Percentiles rank a stretch among this genome's conserved stretches.
Evolutionary conservation across 2,888 invertebrate species (phyloP).

Genomic region (Ophion ellenae): DNA sequence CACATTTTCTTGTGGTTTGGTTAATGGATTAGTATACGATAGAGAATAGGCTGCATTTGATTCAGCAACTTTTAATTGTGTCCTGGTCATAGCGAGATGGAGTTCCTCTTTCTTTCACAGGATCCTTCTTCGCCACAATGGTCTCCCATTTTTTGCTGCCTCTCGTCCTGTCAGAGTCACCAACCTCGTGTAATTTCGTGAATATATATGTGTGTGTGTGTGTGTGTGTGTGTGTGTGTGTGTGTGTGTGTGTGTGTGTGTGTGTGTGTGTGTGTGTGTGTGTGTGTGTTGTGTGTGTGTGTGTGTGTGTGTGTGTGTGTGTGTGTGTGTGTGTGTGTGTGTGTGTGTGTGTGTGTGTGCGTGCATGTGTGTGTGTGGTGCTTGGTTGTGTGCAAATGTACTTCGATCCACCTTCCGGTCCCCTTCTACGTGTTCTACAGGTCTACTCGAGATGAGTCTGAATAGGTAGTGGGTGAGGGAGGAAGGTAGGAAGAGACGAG

Average conservation of each 20-base stretch:
- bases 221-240: not conserved
- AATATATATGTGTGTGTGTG: not conserved
- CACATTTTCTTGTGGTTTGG: not conserved
- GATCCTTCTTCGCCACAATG: constrained; percentile 6
- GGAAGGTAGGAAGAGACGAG: constrained; percentile 8
- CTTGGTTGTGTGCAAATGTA: not conserved
- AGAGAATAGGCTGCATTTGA: constrained; percentile 65
- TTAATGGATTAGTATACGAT: constrained; percentile 27
- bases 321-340: not conserved
- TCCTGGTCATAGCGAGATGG: not conserved
- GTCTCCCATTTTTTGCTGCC: constrained; percentile 23
- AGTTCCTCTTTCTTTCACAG: not conserved
- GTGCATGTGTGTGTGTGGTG: not conserved
- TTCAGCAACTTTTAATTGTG: constrained; percentile 66
- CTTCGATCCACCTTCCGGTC: constrained; percentile 11
- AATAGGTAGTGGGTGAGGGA: constrained; percentile 9
- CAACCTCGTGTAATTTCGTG: not conserved
- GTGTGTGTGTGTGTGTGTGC: not conserved
- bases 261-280: not conserved
- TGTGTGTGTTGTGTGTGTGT: not conserved
- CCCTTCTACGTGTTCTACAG: not conserved
- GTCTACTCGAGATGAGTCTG: constrained; percentile 20
- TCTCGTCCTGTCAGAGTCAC: constrained; percentile 22
- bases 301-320: not conserved
- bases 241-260: not conserved